Evolutionary conservation across 2,888 invertebrate species (phyloP).

Genomic region (Glyphotaelius pellucidus): DNA sequence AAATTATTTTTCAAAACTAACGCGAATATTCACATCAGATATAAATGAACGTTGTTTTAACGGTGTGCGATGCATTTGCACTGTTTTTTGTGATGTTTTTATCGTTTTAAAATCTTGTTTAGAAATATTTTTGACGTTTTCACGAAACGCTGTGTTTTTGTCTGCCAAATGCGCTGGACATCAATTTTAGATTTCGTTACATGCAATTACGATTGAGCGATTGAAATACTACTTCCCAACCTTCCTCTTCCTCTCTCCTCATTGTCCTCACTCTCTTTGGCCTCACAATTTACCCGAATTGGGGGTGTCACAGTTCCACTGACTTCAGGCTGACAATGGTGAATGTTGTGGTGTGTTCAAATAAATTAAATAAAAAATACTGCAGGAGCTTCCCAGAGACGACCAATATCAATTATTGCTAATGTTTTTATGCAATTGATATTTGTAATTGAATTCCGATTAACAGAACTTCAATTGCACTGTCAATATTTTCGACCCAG

Average conservation of each 20-base stretch:
- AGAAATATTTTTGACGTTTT: not conserved
- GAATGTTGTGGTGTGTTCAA: not conserved
- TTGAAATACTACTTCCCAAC: not conserved
- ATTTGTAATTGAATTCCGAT: too few species aligned
- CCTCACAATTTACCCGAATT: not conserved
- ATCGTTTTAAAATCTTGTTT: not conserved
- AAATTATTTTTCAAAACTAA: not conserved
- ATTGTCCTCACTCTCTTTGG: not conserved
- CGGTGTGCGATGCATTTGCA: not conserved
- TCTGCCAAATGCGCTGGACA: not conserved
- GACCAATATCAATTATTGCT: too few species aligned
- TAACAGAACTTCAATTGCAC: too few species aligned
- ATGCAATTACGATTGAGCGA: not conserved
- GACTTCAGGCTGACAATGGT: not conserved
- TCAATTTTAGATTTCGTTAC: not conserved
- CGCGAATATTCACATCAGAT: not conserved
- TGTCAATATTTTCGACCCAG: too few species aligned
- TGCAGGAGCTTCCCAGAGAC: too few species aligned
- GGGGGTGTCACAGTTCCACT: not conserved
- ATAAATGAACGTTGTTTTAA: not conserved
- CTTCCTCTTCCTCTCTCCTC: not conserved
- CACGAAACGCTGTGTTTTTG: slow-evolving; percentile 15
- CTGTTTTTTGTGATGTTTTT: not conserved
- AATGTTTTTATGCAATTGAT: too few species aligned
- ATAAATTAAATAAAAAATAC: too few species aligned